Conservation (phyloP, 2,797 vertebrate genomes). For the Xiphophorus birchmanni region DNA sequence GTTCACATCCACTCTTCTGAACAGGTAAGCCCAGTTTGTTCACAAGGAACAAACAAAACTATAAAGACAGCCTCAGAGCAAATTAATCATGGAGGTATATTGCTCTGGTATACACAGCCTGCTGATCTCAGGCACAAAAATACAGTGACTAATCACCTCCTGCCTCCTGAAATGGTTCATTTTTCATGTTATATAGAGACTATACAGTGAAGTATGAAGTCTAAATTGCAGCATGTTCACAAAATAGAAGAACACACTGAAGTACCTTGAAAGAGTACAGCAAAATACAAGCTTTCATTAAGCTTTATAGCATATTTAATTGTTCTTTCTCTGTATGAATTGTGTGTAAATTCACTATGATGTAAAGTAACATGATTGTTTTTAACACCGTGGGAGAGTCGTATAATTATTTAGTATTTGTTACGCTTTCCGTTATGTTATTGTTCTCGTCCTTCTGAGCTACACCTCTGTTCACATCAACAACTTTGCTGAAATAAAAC, state of each 20-base stretch:
- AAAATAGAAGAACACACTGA: conserved; percentile 17
- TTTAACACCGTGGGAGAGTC: not conserved
- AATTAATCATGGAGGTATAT: conserved; percentile 65
- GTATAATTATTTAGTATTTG: not conserved
- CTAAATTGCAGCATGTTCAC: conserved; percentile 41
- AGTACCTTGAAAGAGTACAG: conserved; percentile 26
- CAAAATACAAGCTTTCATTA: conserved; percentile 8
- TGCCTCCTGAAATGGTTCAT: conserved; percentile 52
- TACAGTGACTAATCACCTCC: conserved; percentile 60
- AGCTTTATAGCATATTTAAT: not conserved
- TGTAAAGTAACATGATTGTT: not conserved
- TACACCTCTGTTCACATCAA: not conserved
- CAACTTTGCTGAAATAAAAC: not conserved
- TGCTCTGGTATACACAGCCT: conserved; percentile 45
- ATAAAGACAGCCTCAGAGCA: conserved; percentile 23
- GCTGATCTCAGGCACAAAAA: conserved; percentile 47
- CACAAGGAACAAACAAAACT: conserved; percentile 34
- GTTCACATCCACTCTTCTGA: not conserved
- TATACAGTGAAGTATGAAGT: conserved; percentile 43
- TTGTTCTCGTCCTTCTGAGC: not conserved
- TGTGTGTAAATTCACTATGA: not conserved
- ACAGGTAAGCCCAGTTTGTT: conserved; percentile 19
- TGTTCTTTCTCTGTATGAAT: not conserved
- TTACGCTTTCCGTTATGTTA: not conserved
- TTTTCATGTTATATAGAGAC: conserved; percentile 60